Conservation (phyloP, 2,113 vertebrate genomes). For the Podiceps cristatus region DNA sequence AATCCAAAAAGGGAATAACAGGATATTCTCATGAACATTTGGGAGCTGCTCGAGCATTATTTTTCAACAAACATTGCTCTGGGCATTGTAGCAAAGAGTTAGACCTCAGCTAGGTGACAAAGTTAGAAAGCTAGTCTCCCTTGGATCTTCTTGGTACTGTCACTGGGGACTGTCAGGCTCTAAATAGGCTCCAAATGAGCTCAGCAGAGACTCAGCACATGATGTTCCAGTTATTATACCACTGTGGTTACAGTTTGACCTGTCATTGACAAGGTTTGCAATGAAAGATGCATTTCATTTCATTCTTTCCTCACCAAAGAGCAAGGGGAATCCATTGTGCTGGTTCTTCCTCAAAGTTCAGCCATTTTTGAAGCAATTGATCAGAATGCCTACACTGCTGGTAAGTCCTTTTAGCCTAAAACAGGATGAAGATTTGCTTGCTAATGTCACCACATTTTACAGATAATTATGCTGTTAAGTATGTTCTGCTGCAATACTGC, state of each 20-base stretch:
- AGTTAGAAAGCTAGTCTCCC: not conserved
- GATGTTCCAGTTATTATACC: not conserved
- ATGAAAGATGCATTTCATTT: not conserved
- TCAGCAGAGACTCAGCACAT: not conserved
- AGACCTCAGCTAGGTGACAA: not conserved
- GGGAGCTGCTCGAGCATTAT: not conserved
- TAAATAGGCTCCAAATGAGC: not conserved
- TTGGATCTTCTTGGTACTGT: not conserved
- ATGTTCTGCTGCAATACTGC: not conserved
- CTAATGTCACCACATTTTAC: not conserved
- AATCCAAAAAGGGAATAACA: not conserved
- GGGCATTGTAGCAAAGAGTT: not conserved
- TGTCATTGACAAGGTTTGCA: not conserved
- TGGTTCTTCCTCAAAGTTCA: not conserved
- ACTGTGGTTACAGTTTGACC: not conserved
- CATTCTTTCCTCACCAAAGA: not conserved
- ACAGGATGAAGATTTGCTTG: not conserved
- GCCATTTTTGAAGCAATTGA: not conserved
- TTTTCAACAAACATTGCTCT: not conserved
- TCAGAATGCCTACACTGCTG: not conserved
- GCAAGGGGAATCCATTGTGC: not conserved
- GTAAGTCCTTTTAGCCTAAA: not conserved
- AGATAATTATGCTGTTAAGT: not conserved
- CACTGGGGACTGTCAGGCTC: not conserved
- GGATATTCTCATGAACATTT: not conserved